Evolutionary conservation across 2,113 vertebrate species (phyloP), one percentile per base, ranked within the genome.

Genomic region (Etheostoma cragini): DNA sequence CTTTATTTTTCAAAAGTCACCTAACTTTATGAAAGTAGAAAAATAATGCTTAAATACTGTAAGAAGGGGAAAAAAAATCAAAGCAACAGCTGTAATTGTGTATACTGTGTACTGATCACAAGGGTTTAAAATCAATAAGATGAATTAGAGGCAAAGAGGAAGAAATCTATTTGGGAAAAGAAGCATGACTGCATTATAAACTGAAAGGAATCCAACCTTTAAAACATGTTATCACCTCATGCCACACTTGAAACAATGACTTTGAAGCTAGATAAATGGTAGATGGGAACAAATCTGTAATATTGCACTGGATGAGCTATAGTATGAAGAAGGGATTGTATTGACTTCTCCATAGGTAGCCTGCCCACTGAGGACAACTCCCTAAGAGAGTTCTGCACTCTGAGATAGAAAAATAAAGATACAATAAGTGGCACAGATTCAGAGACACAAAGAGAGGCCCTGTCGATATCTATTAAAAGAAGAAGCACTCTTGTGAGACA

Each of bases 391-490:
- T n/a, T 22, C 53, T 64, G 69, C 50, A 62, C 62, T 72, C 57
- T 15, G 11, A 60, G 57, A 84, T 8, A 66, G 26, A 74, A 56
- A 89, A 85, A 86, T 66, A 54, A 86, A 85, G 72, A 79, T 54
- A 80, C 50, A 80, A 72, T 50, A 66, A 83, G 67, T 74, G 84
- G 71, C 67, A 54, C 54, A 63, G 54, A 87, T 53, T 62, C 50
- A 82, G 83, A 61, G 72, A 83, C 63, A 81, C 81, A 85, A 81
- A 73, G 63, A 88, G 69, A 87, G 64, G 72, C 79, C 67, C 75
- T 76, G 85, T 87, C 78, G n/a, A 92, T 88, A 87, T 81, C 72
- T 76, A 57, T 38, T 80, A 85, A 88, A 86, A 77, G 83, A 72
- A 58, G 72, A 63, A 83, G 78, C 72, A 47, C 82, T 84, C 74